A percentile compares a stretch with the other conserved stretches of the same genome.
phyloP scores from a whole-genome alignment of 2,113 vertebrate genomes.

The Lates calcarifer region DNA sequence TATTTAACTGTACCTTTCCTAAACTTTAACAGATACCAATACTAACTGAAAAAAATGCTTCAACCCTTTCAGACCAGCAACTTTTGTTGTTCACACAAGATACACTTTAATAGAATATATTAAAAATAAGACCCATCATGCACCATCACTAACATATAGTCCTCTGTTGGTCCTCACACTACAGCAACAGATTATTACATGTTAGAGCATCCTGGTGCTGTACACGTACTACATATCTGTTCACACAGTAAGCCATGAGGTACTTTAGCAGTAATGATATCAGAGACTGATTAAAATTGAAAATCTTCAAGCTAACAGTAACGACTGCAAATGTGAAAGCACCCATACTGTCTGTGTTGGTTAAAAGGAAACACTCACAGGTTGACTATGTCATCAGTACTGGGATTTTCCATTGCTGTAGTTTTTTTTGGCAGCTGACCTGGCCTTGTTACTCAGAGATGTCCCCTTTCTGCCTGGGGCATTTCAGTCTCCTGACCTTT shows the following conservation, averaged over 20 bases:
- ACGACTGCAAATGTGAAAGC: too few relatives aligned
- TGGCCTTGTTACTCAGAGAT: constrained; percentile 3
- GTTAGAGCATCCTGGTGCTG: not conserved
- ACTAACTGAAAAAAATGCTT: not conserved
- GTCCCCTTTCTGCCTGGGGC: not conserved
- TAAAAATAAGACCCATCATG: not conserved
- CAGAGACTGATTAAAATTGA: too few relatives aligned
- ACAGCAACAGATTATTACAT: accelerated
- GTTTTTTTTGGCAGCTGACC: constrained; percentile 33
- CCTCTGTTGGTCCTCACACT: not conserved
- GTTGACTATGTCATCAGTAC: not conserved
- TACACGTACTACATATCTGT: not conserved
- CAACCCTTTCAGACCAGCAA: not conserved
- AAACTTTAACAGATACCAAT: too few relatives aligned
- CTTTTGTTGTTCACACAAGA: not conserved
- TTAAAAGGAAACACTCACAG: not conserved
- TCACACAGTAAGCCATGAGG: not conserved
- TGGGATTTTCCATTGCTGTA: constrained; percentile 21
- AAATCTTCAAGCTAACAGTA: too few relatives aligned
- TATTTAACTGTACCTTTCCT: too few relatives aligned
- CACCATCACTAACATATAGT: not conserved
- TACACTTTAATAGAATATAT: not conserved
- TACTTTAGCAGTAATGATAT: not conserved
- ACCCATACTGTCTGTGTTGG: not conserved
- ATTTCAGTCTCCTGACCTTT: constrained; percentile 43